These are phyloP conservation scores for Sepioteuthis lessoniana DNA, from an alignment of 2,888 invertebrate species.

Conservation along the genomic window DNA sequence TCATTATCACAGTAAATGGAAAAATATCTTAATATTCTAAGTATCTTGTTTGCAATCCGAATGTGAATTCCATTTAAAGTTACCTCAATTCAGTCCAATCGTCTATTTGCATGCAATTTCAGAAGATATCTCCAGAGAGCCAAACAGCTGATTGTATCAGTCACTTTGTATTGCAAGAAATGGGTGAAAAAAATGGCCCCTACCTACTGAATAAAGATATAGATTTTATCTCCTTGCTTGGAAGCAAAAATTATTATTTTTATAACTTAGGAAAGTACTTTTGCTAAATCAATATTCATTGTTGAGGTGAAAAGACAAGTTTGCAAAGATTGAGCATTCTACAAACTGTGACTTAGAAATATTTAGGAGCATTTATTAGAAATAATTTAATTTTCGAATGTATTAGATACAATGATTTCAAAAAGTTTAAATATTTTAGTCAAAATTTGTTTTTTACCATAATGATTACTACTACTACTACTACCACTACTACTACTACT, in stretches of 20 bases:
- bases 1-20: background rate
- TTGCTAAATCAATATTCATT: constrained; percentile 6
- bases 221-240: background rate
- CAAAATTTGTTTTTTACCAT: too few relatives aligned
- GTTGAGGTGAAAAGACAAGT: background rate
- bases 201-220: constrained; percentile 33
- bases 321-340: background rate
- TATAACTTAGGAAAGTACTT: background rate
- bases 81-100: constrained; percentile 7
- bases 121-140: background rate
- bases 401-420: too few relatives aligned
- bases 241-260: background rate
- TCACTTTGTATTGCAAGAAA: background rate
- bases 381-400: background rate
- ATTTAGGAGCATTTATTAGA: background rate
- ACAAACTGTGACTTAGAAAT: background rate
- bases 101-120: constrained; percentile 10
- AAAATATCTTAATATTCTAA: constrained; percentile 8
- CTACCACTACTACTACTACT: too few relatives aligned
- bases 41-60: constrained; percentile 21
- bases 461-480: too few relatives aligned
- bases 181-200: background rate
- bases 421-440: too few relatives aligned
- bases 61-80: background rate
- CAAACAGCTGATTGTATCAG: constrained; percentile 9